These are phyloP conservation scores for Corella eumyota DNA, from an alignment of 23 tunicate species.

Conservation along the genomic window DNA sequence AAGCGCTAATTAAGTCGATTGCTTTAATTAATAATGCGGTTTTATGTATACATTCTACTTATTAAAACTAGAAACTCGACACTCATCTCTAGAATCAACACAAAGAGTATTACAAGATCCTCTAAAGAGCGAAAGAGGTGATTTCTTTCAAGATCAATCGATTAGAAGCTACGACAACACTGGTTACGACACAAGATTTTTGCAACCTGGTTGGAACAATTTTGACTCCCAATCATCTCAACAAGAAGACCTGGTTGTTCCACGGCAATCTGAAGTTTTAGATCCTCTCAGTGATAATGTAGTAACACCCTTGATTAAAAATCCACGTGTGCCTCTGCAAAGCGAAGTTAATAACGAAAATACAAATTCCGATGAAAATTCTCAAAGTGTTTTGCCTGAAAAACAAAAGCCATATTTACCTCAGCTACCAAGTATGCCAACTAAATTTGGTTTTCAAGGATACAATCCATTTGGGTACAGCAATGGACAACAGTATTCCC, in stretches of 20 bases:
- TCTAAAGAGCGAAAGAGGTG: background rate
- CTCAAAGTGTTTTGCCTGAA: background rate
- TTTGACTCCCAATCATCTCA: background rate
- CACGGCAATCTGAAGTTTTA: too few species aligned
- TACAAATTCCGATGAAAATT: background rate
- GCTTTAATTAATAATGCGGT: slow-evolving; percentile 2
- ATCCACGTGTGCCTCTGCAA: background rate
- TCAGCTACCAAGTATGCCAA: too few species aligned
- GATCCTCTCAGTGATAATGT: background rate
- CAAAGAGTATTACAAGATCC: slow-evolving; percentile 51
- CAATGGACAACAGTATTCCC: too few species aligned
- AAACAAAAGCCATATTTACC: too few species aligned
- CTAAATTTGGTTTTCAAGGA: too few species aligned
- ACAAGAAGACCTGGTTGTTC: background rate
- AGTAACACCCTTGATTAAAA: background rate
- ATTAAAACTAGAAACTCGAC: too few species aligned
- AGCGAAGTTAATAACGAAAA: background rate
- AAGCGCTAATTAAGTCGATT: too few species aligned
- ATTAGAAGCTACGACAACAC: background rate
- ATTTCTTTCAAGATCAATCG: slow-evolving; percentile 2
- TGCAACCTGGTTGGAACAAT: slow-evolving; percentile 49
- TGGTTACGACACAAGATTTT: slow-evolving; percentile 44
- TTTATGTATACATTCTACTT: slow-evolving; percentile 2
- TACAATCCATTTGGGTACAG: too few species aligned
- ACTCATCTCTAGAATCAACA: slow-evolving; percentile 45